These are phyloP conservation scores for Pseudomyrmex cubaensis DNA, from an alignment of 1,140 invertebrate genomes.

Conservation along the genomic window DNA sequence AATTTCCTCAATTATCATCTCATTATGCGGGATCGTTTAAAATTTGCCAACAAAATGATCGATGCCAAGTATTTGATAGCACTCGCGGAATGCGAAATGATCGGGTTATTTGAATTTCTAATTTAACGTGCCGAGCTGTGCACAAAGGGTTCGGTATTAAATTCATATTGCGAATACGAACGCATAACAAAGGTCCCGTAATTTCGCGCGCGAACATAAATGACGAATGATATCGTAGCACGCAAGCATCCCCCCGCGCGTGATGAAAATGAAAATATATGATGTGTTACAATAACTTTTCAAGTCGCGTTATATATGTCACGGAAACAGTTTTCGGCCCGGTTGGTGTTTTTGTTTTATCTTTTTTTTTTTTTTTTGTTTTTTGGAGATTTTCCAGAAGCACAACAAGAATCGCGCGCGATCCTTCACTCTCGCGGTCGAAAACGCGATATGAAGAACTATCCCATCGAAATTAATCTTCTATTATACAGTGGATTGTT, in stretches of 20 bases:
- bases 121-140: conserved; percentile 34
- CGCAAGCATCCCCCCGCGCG: background rate
- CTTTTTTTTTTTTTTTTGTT: background rate
- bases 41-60: conserved; percentile 45
- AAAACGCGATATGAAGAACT: background rate
- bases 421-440: background rate
- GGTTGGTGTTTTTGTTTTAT: conserved; percentile 2
- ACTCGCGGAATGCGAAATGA: conserved; percentile 45
- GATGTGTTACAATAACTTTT: conserved; percentile 24
- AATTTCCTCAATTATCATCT: conserved; percentile 28
- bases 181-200: conserved; percentile 43
- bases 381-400: conserved; percentile 39
- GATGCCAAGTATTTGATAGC: conserved; percentile 43
- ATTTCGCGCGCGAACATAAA: conserved; percentile 42
- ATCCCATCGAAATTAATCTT: conserved; percentile 11
- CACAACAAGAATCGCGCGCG: too few relatives aligned
- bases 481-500: background rate
- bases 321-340: background rate
- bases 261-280: conserved; percentile 36
- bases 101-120: conserved; percentile 58
- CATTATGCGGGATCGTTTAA: conserved; percentile 29
- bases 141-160: conserved; percentile 52
- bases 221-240: conserved; percentile 53
- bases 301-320: conserved; percentile 30
- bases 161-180: conserved; percentile 57